Evolutionary conservation across 1,140 invertebrate species (phyloP), one percentile per base, ranked within the genome.

Genomic region (Paraescarpia echinospica): DNA sequence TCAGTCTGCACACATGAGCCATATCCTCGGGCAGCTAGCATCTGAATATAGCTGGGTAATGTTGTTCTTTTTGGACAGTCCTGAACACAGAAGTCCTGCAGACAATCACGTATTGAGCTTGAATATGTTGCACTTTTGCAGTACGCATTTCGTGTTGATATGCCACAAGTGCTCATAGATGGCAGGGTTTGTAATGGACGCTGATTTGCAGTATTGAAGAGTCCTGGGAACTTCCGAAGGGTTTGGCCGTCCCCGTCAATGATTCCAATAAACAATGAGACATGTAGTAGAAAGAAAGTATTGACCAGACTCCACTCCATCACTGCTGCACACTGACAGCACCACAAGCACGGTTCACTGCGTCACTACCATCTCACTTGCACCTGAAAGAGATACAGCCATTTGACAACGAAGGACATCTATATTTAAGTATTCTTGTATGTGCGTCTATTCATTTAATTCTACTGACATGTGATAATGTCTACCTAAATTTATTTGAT

Each of bases 11-110:
- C 93, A 93, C 95, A 96, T 5, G 92, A 27, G 18, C 94, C 93
- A 22, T 93, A 93, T 34, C 94, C 94, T 33, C 93, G 93, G 12
- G 93, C 94, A 34, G 93, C 91, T 0, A 94, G 91, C 12, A 95
- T 91, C 51, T 94, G 91, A 22, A 92, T 12, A 91, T 89, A 93
- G 34, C 35, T 89, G 35, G 93, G 94, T 8, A 93, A 91, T 41
- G 91, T 77, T 33, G 94, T 94, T 33, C 95, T 93, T 5, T 92
- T 91, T 34, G 95, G 94, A 93, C 95, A 96, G 31, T 94, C 93
- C 89, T 96, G 95, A 18, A 94, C 94, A 94, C 95, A 96, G 92
- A 94, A 95, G 31, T 94, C 93, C 90, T 95, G 94, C 18, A 93
- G 89, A 92, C 95, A 95, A 6, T 91, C 91, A 14, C 94, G 92